Conservation (phyloP, 2,888 invertebrate species). For the Trichogramma dendrolimi region DNA sequence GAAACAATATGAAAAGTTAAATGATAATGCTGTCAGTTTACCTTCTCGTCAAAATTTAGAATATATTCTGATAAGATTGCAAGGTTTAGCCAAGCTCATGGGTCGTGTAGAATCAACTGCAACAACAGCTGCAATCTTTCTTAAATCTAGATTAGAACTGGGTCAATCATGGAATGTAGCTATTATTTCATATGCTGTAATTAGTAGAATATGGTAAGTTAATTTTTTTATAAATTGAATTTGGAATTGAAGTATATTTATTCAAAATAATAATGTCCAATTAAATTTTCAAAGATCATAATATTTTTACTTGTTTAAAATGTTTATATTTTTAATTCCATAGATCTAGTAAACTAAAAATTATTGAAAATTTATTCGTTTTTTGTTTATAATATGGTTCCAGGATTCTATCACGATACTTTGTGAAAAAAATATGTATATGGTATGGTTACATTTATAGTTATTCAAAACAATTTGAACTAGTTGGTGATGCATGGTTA, state of each 20-base stretch:
- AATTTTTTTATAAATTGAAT: not conserved
- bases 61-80: constrained; percentile 56
- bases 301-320: not conserved
- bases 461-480: constrained; percentile 50
- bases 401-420: constrained; percentile 52
- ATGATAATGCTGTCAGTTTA: constrained; percentile 47
- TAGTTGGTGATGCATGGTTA: constrained; percentile 55
- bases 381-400: not conserved
- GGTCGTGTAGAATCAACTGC: constrained; percentile 54
- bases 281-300: not conserved
- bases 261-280: too few relatives aligned
- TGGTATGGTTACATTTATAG: constrained; percentile 56
- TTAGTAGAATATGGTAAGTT: constrained; percentile 57
- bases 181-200: constrained; percentile 56
- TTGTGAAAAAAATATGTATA: constrained; percentile 53
- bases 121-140: constrained; percentile 54
- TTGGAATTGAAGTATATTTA: not conserved
- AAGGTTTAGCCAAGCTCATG: constrained; percentile 59
- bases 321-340: not conserved
- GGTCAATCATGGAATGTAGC: constrained; percentile 60
- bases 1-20: constrained; percentile 33
- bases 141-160: constrained; percentile 55
- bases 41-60: constrained; percentile 62
- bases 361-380: constrained; percentile 1
- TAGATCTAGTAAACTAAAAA: not conserved